These are phyloP conservation scores for Philhelius pedissequus DNA, from an alignment of 2,888 invertebrate genomes.

Conservation along the genomic window DNA sequence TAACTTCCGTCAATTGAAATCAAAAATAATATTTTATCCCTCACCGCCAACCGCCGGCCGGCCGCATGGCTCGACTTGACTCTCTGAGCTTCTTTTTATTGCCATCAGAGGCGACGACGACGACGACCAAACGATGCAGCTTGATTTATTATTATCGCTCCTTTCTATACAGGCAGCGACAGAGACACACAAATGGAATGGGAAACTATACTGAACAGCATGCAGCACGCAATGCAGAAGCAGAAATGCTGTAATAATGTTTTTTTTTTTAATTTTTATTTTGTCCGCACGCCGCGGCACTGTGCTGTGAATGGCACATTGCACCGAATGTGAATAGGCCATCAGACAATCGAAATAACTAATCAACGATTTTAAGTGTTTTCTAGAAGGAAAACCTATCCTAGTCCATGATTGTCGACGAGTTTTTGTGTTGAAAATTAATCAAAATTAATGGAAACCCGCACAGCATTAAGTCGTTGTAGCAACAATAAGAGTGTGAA, in stretches of 20 bases:
- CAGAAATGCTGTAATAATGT: background rate
- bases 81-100: slow-evolving; percentile 8
- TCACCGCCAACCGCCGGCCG: no score
- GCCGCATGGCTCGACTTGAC: no score
- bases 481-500: no score
- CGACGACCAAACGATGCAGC: slow-evolving; percentile 21
- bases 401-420: background rate
- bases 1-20: slow-evolving; percentile 60
- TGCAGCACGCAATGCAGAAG: background rate
- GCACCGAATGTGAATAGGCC: background rate
- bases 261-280: background rate
- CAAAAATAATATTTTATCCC: slow-evolving; percentile 40
- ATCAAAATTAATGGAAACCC: slow-evolving; percentile 19
- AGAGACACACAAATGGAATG: slow-evolving; percentile 3
- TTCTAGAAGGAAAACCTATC: slow-evolving; percentile 26
- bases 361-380: slow-evolving; percentile 21
- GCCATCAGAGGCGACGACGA: slow-evolving; percentile 22
- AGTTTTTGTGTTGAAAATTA: background rate
- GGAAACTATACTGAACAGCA: slow-evolving; percentile 1
- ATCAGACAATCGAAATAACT: slow-evolving; percentile 25
- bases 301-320: no score
- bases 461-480: background rate
- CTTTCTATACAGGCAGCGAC: background rate
- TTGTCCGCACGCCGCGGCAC: no score
- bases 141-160: slow-evolving; percentile 53